phyloP scores from a whole-genome alignment of 1,140 invertebrate species.

The Vollenhovia emeryi region DNA sequence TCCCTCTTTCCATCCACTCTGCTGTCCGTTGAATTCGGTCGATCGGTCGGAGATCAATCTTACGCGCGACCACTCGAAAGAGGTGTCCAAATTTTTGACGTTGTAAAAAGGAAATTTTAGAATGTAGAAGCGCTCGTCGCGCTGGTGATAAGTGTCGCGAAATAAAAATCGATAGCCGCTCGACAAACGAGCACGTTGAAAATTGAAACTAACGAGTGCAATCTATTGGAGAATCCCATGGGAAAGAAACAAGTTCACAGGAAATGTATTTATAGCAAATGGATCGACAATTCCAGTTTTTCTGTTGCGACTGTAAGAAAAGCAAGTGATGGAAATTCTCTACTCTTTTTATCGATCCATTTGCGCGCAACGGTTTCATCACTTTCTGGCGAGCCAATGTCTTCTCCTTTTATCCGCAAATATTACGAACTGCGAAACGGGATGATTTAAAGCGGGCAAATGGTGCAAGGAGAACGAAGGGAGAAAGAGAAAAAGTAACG shows the following conservation, averaged over 20 bases:
- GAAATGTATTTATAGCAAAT: constrained; percentile 13
- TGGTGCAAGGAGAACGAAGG: not conserved
- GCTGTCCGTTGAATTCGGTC: constrained; percentile 8
- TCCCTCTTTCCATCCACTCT: not conserved
- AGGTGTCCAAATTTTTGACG: not conserved
- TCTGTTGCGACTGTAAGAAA: not conserved
- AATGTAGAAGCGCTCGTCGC: not conserved
- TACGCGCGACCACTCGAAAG: not conserved
- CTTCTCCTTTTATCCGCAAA: not conserved
- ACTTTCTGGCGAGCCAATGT: not conserved
- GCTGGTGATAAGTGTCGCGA: not conserved
- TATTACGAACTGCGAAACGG: not conserved
- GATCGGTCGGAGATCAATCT: constrained; percentile 4
- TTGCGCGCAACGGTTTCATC: constrained; percentile 9
- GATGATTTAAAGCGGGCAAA: constrained; percentile 8
- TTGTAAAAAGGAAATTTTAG: not conserved
- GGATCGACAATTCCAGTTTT: constrained; percentile 28
- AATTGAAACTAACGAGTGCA: constrained; percentile 25
- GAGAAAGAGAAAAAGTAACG: not conserved
- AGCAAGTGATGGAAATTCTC: not conserved
- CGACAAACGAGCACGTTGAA: not conserved
- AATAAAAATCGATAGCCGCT: not conserved
- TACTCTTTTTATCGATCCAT: constrained; percentile 17
- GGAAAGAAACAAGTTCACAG: not conserved
- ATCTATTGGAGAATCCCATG: constrained; percentile 1